Percentiles rank a stretch among this genome's conserved stretches.
Conservation (phyloP, 2,888 invertebrate genomes). For the Plusia festucae region DNA sequence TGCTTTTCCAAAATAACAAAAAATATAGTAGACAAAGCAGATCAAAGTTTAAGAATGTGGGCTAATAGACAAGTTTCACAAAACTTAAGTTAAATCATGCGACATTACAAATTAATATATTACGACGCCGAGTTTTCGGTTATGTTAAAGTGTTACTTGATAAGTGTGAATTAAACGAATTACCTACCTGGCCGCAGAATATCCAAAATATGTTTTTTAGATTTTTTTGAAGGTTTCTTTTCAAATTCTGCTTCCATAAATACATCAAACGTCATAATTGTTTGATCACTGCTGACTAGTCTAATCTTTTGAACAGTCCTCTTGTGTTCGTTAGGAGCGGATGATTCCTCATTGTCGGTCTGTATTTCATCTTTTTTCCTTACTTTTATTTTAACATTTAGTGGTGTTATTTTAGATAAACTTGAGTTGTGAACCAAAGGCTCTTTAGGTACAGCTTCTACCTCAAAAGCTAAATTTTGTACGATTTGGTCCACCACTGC, state of each 20-base stretch:
- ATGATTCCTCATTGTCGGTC: constrained; percentile 61
- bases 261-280: constrained; percentile 81
- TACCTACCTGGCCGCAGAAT: constrained; percentile 47
- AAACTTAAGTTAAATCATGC: too few species aligned
- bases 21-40: too few species aligned
- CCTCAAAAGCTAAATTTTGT: constrained; percentile 75
- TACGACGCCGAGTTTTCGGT: too few species aligned
- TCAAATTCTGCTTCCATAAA: constrained; percentile 70
- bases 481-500: constrained; percentile 67
- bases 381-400: constrained; percentile 79
- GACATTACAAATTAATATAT: too few species aligned
- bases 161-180: background rate
- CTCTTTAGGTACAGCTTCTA: constrained; percentile 73
- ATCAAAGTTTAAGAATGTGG: too few species aligned
- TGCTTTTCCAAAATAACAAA: too few species aligned
- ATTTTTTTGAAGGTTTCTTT: constrained; percentile 64
- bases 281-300: constrained; percentile 77
- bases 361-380: constrained; percentile 70
- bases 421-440: constrained; percentile 38
- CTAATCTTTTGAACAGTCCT: constrained; percentile 65
- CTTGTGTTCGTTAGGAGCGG: constrained; percentile 53
- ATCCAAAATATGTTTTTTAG: constrained; percentile 56
- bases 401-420: constrained; percentile 65
- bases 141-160: too few species aligned
- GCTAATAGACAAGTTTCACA: too few species aligned